Evolutionary conservation across 2,888 invertebrate species (phyloP).

Genomic region (Eurytoma adleriae): DNA sequence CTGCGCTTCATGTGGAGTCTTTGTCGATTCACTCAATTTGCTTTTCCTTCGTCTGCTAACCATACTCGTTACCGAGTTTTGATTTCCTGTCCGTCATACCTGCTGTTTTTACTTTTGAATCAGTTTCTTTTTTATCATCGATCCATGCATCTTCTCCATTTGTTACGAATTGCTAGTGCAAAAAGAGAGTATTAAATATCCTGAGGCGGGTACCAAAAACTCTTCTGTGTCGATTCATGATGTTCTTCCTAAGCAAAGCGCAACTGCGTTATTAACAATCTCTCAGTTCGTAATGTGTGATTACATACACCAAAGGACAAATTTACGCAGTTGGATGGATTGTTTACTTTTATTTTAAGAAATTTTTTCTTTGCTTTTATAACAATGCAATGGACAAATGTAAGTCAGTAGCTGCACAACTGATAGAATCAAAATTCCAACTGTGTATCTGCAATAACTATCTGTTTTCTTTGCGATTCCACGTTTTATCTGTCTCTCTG

Average conservation of each 20-base stretch:
- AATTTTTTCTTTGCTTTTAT: too few species aligned
- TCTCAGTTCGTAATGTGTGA: background rate
- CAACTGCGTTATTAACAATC: slow-evolving; percentile 26
- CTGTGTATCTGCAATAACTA: slow-evolving; percentile 23
- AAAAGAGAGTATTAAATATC: background rate
- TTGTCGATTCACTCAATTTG: background rate
- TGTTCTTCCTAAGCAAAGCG: slow-evolving; percentile 25
- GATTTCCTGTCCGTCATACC: too few species aligned
- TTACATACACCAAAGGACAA: too few species aligned
- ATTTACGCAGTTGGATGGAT: slow-evolving; percentile 22
- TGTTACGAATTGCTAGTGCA: background rate
- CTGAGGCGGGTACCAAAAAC: slow-evolving; percentile 21
- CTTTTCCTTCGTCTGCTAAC: slow-evolving; percentile 9
- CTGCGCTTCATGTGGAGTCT: slow-evolving; percentile 1
- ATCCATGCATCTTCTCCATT: background rate
- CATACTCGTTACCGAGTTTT: background rate
- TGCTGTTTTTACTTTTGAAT: background rate
- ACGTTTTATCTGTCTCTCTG: slow-evolving; percentile 28
- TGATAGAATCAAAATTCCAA: slow-evolving; percentile 4
- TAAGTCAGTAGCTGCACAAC: too few species aligned
- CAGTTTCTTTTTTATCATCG: background rate
- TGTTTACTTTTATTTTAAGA: too few species aligned
- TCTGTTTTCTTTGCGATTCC: slow-evolving; percentile 29
- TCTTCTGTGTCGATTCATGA: slow-evolving; percentile 9
- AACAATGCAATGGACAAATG: too few species aligned